Evolutionary conservation across 2,797 vertebrate species (phyloP).

Genomic region (Hoplostethus mediterraneus): DNA sequence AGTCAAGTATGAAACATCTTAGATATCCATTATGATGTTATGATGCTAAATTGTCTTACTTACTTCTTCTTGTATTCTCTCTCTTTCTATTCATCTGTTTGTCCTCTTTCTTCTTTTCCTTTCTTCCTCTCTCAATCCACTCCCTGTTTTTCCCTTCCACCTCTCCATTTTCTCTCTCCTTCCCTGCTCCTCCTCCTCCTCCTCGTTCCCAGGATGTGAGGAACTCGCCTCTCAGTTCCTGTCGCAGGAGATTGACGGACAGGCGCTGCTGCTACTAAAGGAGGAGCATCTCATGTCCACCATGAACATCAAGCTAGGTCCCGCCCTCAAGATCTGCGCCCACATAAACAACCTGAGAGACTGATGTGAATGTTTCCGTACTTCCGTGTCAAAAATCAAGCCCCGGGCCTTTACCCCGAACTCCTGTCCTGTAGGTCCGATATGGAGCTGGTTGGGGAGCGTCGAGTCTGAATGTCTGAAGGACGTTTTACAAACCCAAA

Average conservation of each 20-base stretch:
- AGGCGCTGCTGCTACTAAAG: constrained; percentile 96
- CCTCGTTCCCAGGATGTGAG: constrained; percentile 88
- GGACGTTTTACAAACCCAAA: background rate
- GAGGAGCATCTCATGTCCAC: constrained; percentile 99
- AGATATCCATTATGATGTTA: too few species aligned
- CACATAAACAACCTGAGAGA: constrained; percentile 96
- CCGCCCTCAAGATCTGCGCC: constrained; percentile 97
- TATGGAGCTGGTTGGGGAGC: background rate
- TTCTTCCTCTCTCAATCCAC: too few species aligned
- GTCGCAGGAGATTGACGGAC: constrained; percentile 98
- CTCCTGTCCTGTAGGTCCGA: constrained; percentile 7
- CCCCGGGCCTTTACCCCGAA: constrained; percentile 9
- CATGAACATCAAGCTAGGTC: constrained; percentile 99
- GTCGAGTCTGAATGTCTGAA: constrained; percentile 33
- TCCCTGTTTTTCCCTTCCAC: background rate
- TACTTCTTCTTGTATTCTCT: background rate
- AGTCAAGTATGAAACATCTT: too few species aligned
- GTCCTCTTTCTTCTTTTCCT: background rate
- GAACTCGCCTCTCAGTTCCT: constrained; percentile 95
- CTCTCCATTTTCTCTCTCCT: background rate
- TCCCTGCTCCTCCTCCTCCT: background rate
- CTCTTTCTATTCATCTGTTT: background rate
- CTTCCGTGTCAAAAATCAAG: constrained; percentile 1
- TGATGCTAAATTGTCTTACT: too few species aligned
- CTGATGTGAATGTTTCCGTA: constrained; percentile 68